These are phyloP conservation scores for Loripinus fragilis DNA, from an alignment of 2,888 invertebrate genomes.

Conservation along the genomic window DNA sequence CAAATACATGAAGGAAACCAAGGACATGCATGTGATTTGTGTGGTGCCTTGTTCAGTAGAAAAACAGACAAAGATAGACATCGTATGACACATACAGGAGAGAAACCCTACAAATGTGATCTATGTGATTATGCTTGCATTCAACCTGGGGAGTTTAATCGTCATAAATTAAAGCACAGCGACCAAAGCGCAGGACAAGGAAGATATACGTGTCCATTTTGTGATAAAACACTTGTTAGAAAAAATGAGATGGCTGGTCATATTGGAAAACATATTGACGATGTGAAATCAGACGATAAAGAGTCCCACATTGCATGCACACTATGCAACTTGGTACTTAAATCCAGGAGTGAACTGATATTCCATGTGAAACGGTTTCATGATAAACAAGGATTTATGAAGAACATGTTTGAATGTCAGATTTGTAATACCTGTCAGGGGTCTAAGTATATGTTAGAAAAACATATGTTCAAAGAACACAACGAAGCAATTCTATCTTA, in stretches of 20 bases:
- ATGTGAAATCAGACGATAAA: not conserved
- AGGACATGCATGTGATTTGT: not conserved
- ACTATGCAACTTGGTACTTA: too few species aligned
- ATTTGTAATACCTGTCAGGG: not conserved
- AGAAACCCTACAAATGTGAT: not conserved
- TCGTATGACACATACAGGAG: not conserved
- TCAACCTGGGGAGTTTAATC: not conserved
- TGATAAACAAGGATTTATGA: too few species aligned
- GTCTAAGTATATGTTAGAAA: not conserved
- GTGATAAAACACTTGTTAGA: not conserved
- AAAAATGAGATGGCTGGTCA: not conserved
- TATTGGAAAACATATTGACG: not conserved
- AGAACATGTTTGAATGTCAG: too few species aligned
- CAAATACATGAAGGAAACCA: constrained; percentile 4
- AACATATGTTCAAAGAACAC: not conserved
- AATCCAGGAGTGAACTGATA: too few species aligned
- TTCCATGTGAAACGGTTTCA: not conserved
- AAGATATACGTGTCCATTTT: not conserved
- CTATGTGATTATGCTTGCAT: not conserved
- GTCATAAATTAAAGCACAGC: not conserved
- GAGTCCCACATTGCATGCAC: too few species aligned
- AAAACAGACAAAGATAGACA: not conserved
- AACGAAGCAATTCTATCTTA: not conserved
- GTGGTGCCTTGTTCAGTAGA: not conserved
- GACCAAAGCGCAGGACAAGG: not conserved